Evolutionary conservation across 2,888 invertebrate genomes (phyloP).

Genomic region (Onthophagus sagittarius): DNA sequence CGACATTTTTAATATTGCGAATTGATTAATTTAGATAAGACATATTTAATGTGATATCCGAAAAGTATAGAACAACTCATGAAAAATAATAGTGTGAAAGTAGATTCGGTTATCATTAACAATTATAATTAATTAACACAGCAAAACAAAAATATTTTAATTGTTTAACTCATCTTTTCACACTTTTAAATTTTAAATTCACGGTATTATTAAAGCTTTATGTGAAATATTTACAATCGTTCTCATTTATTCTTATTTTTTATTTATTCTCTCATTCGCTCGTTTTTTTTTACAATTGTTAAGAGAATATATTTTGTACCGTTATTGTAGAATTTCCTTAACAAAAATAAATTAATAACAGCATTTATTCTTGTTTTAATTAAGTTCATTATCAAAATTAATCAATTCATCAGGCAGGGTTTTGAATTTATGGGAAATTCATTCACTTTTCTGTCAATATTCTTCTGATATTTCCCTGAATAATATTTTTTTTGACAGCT

Average conservation of each 20-base stretch:
- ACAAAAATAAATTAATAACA: conserved; percentile 16
- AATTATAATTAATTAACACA: too few relatives aligned
- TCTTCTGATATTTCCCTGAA: too few relatives aligned
- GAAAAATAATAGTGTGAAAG: background rate
- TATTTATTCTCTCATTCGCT: background rate
- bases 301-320: conserved; percentile 23
- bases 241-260: background rate
- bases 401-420: too few relatives aligned
- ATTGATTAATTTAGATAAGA: background rate
- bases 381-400: too few relatives aligned
- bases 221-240: background rate
- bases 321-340: background rate
- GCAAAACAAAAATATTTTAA: background rate
- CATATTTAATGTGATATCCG: background rate
- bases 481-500: too few relatives aligned
- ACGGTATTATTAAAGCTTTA: too few relatives aligned
- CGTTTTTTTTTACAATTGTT: conserved; percentile 16
- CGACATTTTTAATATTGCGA: background rate
- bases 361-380: conserved; percentile 3
- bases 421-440: too few relatives aligned
- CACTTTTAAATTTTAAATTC: too few relatives aligned
- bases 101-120: background rate
- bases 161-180: background rate
- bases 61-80: background rate
- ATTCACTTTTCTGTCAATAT: too few relatives aligned